Evolutionary conservation across 2,888 invertebrate genomes (phyloP), one percentile per base, ranked within the genome.

Genomic region (Halictus quadricinctus): DNA sequence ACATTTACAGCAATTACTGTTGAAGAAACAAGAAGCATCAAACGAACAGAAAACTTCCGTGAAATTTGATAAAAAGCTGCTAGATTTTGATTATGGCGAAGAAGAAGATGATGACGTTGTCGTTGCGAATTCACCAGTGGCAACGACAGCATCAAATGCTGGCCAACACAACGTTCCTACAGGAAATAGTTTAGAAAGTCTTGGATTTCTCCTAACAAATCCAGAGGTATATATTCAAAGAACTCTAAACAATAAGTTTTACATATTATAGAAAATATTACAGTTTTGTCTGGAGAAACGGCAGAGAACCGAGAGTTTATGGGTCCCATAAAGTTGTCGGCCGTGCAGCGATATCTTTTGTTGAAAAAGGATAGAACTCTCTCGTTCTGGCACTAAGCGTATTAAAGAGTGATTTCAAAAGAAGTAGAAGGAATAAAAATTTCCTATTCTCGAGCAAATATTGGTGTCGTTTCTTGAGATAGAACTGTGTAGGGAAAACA

Each of bases 61-160:
- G 7, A 97, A 97, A 93, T 98, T 98, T 94, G 97, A 97, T 94
- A 96, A 98, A 92, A 98, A 98, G 93, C 95, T 98, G 25, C 95
- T 98, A 84, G 97, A 98, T 95, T 98, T 98, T 94, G 98, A 98
- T 95, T 98, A 98, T 93, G 98, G 97, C 80, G 98, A 98, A 90
- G 98, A 98, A 87, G 98, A 98, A 80, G 98, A 98, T n/a, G 97
- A 97, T 64, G 96, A 96, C 84, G 95, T 93, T 1, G 92, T 93
- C 69, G 88, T 93, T 54, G 91, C 93, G 60, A 95, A 95, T 48
- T 95, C 96, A 0, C 95, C 95, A 87, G 60, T 72, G 84, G 79
- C 94, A 88, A 92, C 93, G 21, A 91, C 91, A 48, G 89, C 91
- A n/a, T 89, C 93, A 73, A 88, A 91, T 74, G 82, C 88, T 75